Evolutionary conservation across 35 echinoderm and acorn worm species (phyloP).

Genomic region (Patiria miniata): DNA sequence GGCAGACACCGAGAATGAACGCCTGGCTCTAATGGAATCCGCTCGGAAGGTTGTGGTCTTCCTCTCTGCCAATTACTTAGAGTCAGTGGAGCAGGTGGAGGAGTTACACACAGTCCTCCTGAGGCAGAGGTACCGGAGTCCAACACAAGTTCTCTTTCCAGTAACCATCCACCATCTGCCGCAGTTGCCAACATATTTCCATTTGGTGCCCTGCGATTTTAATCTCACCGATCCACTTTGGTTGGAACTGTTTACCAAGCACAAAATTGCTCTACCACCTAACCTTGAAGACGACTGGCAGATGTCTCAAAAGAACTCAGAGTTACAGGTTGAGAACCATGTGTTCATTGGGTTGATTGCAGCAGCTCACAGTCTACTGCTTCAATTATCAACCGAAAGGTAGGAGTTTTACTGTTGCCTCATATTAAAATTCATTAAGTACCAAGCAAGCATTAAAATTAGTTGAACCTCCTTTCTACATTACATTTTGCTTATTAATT

Average conservation of each 20-base stretch:
- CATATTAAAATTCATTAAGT: no score
- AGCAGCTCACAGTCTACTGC: not conserved
- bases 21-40: constrained; percentile 40
- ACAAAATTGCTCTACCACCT: not conserved
- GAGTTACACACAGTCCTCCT: constrained; percentile 94
- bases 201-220: constrained; percentile 56
- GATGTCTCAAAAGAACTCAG: not conserved
- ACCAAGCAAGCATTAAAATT: no score
- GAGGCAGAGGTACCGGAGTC: constrained; percentile 55
- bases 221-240: constrained; percentile 59
- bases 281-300: not conserved
- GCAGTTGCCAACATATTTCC: constrained; percentile 81
- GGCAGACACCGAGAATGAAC: constrained; percentile 31
- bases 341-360: not conserved
- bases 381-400: not conserved
- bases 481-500: no score
- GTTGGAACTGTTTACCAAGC: constrained; percentile 47
- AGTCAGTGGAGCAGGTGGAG: constrained; percentile 83
- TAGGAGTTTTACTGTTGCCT: not conserved
- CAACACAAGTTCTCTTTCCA: constrained; percentile 58
- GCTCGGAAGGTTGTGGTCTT: constrained; percentile 43
- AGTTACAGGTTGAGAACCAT: not conserved
- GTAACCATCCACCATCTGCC: constrained; percentile 70
- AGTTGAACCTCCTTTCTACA: no score
- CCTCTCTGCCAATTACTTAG: constrained; percentile 73